A percentile compares a stretch with the other conserved stretches of the same genome.
These are phyloP conservation scores for Ochropleura leucogaster DNA, from an alignment of 2,888 invertebrate genomes.

Conservation along the genomic window DNA sequence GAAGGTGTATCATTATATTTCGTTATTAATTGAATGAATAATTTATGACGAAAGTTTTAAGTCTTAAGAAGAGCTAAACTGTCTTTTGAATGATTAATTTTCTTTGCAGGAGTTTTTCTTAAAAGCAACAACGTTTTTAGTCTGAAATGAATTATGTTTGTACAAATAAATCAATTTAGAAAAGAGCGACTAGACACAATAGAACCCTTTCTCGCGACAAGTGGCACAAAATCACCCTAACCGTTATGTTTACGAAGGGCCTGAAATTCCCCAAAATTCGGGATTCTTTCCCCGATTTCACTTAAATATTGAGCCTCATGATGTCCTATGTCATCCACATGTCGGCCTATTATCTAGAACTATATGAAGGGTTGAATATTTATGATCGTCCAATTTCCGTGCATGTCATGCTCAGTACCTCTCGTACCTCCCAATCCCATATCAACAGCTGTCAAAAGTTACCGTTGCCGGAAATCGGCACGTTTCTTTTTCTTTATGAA, in stretches of 20 bases:
- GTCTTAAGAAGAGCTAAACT: conserved; percentile 68
- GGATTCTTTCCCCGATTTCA: conserved; percentile 24
- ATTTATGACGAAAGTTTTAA: conserved; percentile 67
- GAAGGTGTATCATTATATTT: conserved; percentile 17
- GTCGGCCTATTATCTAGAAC: conserved; percentile 45
- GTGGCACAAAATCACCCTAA: conserved; percentile 21
- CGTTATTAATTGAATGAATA: conserved; percentile 58
- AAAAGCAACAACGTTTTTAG: conserved; percentile 9
- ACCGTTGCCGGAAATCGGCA: conserved; percentile 46
- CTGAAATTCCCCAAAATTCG: conserved; percentile 11
- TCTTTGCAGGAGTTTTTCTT: conserved; percentile 9
- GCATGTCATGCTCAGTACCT: conserved; percentile 52
- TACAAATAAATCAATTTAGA: conserved; percentile 33
- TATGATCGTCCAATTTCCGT: conserved; percentile 67
- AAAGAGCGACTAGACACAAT: conserved; percentile 16
- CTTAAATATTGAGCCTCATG: conserved; percentile 43
- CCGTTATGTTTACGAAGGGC: conserved; percentile 20
- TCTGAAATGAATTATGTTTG: conserved; percentile 1
- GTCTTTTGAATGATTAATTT: conserved; percentile 54
- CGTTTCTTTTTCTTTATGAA: conserved; percentile 56
- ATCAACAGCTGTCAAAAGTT: conserved; percentile 62
- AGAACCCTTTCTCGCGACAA: conserved; percentile 18
- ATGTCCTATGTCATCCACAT: conserved; percentile 44
- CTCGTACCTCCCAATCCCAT: conserved; percentile 55
- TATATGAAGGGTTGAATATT: conserved; percentile 62